A percentile compares a stretch with the other conserved stretches of the same genome.
Evolutionary conservation across 1,140 invertebrate genomes (phyloP).

Genomic region (Triops longicaudatus): DNA sequence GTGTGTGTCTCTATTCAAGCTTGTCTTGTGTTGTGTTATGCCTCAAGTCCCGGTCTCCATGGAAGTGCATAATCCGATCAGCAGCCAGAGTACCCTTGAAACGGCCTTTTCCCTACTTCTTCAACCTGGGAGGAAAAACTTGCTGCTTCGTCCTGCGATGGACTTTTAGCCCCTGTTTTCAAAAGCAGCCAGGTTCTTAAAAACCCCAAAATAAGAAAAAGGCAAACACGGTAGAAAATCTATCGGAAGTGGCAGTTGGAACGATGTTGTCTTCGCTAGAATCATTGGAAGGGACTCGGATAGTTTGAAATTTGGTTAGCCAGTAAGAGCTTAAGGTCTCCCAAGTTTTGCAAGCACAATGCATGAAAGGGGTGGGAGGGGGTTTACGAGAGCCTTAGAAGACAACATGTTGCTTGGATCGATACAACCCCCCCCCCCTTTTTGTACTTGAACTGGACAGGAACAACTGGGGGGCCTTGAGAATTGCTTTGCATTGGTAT

Average conservation of each 20-base stretch:
- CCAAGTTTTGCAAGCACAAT: neutral
- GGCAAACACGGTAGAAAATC: neutral
- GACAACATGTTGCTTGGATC: slow-evolving; percentile 14
- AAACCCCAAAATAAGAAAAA: neutral
- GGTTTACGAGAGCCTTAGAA: neutral
- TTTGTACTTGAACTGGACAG: neutral
- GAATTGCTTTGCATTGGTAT: neutral
- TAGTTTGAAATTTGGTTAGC: slow-evolving; percentile 2
- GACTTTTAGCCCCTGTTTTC: neutral
- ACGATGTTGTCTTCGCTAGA: neutral
- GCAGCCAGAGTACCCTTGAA: neutral
- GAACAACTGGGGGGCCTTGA: neutral
- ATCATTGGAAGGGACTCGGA: neutral
- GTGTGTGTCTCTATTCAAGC: neutral
- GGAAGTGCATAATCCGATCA: slow-evolving; percentile 14
- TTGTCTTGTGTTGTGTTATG: slow-evolving; percentile 9
- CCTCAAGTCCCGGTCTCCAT: slow-evolving; percentile 10
- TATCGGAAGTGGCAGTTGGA: slow-evolving; percentile 3
- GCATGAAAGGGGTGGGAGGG: no score
- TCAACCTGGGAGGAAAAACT: neutral
- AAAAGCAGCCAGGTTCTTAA: no score
- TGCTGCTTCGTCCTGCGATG: neutral
- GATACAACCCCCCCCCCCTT: neutral
- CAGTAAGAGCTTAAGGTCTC: neutral
- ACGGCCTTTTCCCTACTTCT: neutral